phyloP scores from a whole-genome alignment of 2,797 vertebrate species.

The Phoeniculus purpureus region DNA sequence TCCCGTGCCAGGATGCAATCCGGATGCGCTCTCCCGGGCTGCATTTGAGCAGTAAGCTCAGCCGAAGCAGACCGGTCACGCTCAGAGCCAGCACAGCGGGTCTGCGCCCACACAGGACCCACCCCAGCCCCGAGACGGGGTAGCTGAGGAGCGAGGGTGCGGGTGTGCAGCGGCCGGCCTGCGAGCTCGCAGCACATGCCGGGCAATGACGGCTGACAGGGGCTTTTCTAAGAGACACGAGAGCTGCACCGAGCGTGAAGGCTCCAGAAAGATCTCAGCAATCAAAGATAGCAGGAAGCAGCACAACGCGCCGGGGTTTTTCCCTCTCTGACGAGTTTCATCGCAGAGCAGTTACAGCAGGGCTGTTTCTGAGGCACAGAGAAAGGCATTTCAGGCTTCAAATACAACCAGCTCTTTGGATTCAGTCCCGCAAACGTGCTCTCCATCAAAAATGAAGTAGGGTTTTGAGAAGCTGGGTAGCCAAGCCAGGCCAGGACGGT shows the following conservation, averaged over 20 bases:
- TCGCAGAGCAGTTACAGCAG: background rate
- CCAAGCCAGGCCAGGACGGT: background rate
- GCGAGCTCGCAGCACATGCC: background rate
- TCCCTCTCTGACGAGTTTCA: constrained; percentile 4
- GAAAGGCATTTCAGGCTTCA: constrained; percentile 2
- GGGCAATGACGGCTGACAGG: constrained; percentile 22
- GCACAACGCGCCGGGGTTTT: background rate
- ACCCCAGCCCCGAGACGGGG: rapidly evolving
- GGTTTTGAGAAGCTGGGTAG: background rate
- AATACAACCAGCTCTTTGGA: background rate
- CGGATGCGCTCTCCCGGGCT: background rate
- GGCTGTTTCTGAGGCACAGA: background rate
- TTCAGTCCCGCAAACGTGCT: background rate
- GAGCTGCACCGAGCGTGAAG: constrained; percentile 40
- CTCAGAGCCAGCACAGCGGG: background rate
- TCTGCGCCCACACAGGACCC: background rate
- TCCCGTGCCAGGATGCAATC: background rate
- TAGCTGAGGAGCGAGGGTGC: background rate
- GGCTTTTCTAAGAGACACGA: background rate
- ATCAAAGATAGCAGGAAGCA: constrained; percentile 39
- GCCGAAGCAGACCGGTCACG: background rate
- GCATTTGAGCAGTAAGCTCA: background rate
- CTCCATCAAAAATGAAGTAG: background rate
- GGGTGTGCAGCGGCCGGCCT: background rate
- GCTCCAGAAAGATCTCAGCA: background rate